Evolutionary conservation across 2,113 vertebrate genomes (phyloP).

Genomic region (Mustela nigripes): DNA sequence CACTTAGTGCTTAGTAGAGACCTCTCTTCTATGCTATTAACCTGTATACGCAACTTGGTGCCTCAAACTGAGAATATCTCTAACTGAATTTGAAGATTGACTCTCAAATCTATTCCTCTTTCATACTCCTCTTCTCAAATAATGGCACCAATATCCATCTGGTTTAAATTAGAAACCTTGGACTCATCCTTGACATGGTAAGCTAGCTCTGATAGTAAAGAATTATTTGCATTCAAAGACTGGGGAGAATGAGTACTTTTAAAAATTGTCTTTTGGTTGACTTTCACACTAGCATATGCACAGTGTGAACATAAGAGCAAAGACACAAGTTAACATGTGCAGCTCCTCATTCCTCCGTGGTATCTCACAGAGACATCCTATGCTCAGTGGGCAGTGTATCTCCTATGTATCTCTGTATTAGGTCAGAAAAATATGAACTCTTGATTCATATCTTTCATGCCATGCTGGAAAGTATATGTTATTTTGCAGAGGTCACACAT

Average conservation of each 20-base stretch:
- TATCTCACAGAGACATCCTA: not conserved
- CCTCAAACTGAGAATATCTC: not conserved
- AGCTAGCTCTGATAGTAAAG: not conserved
- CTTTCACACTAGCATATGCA: not conserved
- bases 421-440: not conserved
- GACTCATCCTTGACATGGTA: not conserved
- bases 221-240: not conserved
- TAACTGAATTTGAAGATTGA: not conserved
- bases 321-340: not conserved
- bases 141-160: not conserved
- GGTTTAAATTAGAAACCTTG: not conserved
- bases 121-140: not conserved
- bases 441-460: not conserved
- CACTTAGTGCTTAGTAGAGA: not conserved
- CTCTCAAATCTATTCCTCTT: not conserved
- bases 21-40: not conserved
- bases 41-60: not conserved
- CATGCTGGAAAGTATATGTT: not conserved
- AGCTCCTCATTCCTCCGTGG: not conserved
- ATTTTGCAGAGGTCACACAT: not conserved
- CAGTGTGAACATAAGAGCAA: not conserved
- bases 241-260: not conserved
- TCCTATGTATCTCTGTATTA: not conserved
- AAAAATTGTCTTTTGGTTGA: not conserved
- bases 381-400: not conserved